phyloP scores from a whole-genome alignment of 2,888 invertebrate species.

The Diloba caeruleocephala region DNA sequence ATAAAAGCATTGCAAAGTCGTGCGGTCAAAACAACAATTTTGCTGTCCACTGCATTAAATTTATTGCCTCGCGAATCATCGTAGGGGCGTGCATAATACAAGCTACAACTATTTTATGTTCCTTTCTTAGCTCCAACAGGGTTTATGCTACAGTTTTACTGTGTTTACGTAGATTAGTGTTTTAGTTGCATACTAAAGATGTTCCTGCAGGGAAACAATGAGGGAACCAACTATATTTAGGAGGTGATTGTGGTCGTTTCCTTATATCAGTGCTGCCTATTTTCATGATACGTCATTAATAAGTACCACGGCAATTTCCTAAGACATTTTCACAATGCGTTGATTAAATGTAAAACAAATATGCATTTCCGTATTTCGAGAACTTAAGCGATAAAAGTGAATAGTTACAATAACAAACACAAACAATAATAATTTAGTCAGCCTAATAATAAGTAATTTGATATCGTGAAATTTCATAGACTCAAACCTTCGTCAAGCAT shows the following conservation, averaged over 20 bases:
- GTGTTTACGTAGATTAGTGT: constrained; percentile 53
- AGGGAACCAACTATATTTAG: constrained; percentile 33
- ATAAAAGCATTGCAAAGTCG: constrained; percentile 73
- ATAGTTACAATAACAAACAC: too few relatives aligned
- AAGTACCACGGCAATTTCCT: too few relatives aligned
- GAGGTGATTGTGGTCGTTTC: constrained; percentile 17
- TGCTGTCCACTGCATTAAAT: constrained; percentile 85
- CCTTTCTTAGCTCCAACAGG: constrained; percentile 73
- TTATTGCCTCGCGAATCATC: constrained; percentile 85
- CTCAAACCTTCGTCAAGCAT: too few relatives aligned
- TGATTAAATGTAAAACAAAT: too few relatives aligned
- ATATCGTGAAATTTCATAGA: too few relatives aligned
- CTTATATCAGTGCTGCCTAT: constrained; percentile 10
- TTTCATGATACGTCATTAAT: constrained; percentile 4
- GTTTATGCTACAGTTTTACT: constrained; percentile 71
- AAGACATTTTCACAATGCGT: too few relatives aligned
- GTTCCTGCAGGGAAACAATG: constrained; percentile 14
- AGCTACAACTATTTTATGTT: constrained; percentile 82
- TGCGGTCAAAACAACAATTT: constrained; percentile 87
- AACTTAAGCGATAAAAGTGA: too few relatives aligned
- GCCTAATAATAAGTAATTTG: too few relatives aligned
- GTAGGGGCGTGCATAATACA: constrained; percentile 86
- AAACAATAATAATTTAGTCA: too few relatives aligned
- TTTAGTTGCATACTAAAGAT: constrained; percentile 30
- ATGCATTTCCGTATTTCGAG: too few relatives aligned